phyloP scores from a whole-genome alignment of 2,113 vertebrate species.

The Lepus americanus region DNA sequence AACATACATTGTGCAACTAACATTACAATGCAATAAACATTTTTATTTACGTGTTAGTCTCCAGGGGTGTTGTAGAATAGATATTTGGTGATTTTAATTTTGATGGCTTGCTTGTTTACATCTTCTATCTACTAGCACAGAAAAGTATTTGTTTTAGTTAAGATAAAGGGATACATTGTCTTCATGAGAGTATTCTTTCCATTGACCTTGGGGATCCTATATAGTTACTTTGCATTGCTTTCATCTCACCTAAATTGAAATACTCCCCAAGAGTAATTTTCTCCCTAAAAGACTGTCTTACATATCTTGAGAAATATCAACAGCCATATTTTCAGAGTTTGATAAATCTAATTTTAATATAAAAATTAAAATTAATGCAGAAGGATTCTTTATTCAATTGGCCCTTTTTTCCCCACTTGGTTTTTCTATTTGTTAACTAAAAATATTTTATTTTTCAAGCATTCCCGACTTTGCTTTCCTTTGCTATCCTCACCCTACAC shows the following conservation, averaged over 20 bases:
- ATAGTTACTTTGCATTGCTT: conserved; percentile 48
- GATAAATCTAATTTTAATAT: conserved; percentile 53
- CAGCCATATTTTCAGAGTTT: neutral
- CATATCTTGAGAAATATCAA: conserved; percentile 28
- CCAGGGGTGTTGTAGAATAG: neutral
- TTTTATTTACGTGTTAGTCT: neutral
- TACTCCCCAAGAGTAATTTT: conserved; percentile 26
- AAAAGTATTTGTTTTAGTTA: conserved; percentile 6
- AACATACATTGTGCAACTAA: conserved; percentile 31
- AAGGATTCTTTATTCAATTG: conserved; percentile 79
- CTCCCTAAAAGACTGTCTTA: fast-evolving
- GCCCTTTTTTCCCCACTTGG: conserved; percentile 80
- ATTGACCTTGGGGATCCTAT: neutral
- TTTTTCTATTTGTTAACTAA: conserved; percentile 86
- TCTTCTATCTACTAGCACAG: neutral
- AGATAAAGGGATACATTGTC: neutral
- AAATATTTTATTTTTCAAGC: conserved; percentile 90
- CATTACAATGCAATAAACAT: neutral
- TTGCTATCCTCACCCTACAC: conserved; percentile 89
- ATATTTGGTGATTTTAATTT: conserved; percentile 42
- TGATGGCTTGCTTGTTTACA: conserved; percentile 6
- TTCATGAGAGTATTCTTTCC: neutral
- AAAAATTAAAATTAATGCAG: conserved; percentile 64
- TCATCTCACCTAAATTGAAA: conserved; percentile 50
- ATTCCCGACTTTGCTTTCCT: conserved; percentile 88